Evolutionary conservation across 2,888 invertebrate species (phyloP).

Genomic region (Tanytarsus gracilentus): DNA sequence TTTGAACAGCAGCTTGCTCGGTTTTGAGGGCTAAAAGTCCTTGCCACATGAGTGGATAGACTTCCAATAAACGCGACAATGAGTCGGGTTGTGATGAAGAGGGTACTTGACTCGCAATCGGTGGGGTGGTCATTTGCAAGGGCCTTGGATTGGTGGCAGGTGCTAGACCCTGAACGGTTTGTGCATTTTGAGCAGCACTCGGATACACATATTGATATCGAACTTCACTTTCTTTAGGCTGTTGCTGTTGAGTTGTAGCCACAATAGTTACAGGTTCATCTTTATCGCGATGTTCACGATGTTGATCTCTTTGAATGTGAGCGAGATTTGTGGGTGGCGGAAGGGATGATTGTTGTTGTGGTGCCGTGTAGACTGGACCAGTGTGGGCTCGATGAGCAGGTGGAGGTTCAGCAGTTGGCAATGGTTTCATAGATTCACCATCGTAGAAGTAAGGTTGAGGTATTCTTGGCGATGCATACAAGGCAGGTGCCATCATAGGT

Average conservation of each 20-base stretch:
- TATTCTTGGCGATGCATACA: slow-evolving; percentile 19
- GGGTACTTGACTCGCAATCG: slow-evolving; percentile 69
- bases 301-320: slow-evolving; percentile 34
- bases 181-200: neutral
- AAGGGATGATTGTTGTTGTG: slow-evolving; percentile 34
- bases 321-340: slow-evolving; percentile 35
- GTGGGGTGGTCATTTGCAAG: slow-evolving; percentile 44
- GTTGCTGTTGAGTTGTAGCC: slow-evolving; percentile 34
- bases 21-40: slow-evolving; percentile 90
- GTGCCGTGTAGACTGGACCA: slow-evolving; percentile 34
- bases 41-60: slow-evolving; percentile 97
- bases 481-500: slow-evolving; percentile 38
- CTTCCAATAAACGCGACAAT: slow-evolving; percentile 70
- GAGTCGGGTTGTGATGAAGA: slow-evolving; percentile 70
- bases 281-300: slow-evolving; percentile 33
- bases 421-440: slow-evolving; percentile 39
- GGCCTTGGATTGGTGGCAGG: slow-evolving; percentile 4
- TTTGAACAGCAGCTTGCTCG: slow-evolving; percentile 94
- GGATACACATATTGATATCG: slow-evolving; percentile 2
- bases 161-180: slow-evolving; percentile 14
- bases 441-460: slow-evolving; percentile 47
- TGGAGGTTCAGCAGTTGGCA: slow-evolving; percentile 50
- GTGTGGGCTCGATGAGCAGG: slow-evolving; percentile 48
- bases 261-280: slow-evolving; percentile 34
- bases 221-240: slow-evolving; percentile 31